Conservation (phyloP, 2,797 vertebrate species). For the Pantherophis vulpinus region DNA sequence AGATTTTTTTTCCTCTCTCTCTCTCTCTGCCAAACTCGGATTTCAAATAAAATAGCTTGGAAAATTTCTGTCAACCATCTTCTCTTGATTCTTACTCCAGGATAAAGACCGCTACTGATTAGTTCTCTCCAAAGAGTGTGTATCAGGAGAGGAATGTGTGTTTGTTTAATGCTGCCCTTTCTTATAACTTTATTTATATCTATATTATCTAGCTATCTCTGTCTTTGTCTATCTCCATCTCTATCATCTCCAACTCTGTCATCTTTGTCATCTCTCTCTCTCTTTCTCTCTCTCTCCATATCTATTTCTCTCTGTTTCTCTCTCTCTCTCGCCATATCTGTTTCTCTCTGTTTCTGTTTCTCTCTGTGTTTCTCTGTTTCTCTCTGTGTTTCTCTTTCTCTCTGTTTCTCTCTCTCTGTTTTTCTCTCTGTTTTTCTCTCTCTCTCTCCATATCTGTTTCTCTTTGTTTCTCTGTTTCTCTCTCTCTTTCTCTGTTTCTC, state of each 20-base stretch:
- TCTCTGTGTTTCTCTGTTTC: too few relatives aligned
- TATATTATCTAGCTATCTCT: background rate
- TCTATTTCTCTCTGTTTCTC: too few relatives aligned
- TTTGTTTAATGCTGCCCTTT: conserved; percentile 23
- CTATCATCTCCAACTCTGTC: too few relatives aligned
- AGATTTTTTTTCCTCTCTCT: background rate
- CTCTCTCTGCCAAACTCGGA: background rate
- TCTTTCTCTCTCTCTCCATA: too few relatives aligned
- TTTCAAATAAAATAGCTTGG: background rate
- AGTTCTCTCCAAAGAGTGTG: background rate
- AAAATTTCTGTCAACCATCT: background rate
- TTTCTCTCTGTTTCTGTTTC: too few relatives aligned
- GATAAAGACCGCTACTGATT: background rate
- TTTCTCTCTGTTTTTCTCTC: background rate
- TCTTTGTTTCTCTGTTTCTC: too few relatives aligned
- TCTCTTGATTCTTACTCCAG: conserved; percentile 10
- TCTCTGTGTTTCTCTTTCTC: too few relatives aligned
- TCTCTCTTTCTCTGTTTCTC: too few relatives aligned
- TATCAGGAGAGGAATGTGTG: background rate
- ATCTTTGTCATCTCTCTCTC: background rate
- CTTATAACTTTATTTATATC: background rate
- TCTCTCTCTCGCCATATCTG: too few relatives aligned
- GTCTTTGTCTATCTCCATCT: background rate
- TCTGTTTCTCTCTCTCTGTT: too few relatives aligned
- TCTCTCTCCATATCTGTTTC: too few relatives aligned